Evolutionary conservation across 1,140 invertebrate species (phyloP), one percentile per base, ranked within the genome.

Genomic region (Sycophila sp.): DNA sequence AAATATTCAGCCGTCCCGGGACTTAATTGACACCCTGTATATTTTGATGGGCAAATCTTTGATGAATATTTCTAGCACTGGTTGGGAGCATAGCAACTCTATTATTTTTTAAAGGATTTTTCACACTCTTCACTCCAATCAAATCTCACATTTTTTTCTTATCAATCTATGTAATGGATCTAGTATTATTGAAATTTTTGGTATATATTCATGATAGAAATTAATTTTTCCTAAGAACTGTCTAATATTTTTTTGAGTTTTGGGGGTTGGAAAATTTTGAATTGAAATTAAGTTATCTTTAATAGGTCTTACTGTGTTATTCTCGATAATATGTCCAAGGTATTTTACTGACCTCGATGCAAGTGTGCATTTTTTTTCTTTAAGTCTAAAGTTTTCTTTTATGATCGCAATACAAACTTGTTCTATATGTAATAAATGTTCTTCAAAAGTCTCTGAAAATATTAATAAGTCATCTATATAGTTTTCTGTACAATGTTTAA

Each of bases 381-480:
- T 55, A 4, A 55, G 15, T 55, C 47, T 19, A 19, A 49, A 49
- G 22, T 19, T 19, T 49, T 49, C 47, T 11, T 49, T 49, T 7
- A 49, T 26, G 26, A 55, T 55, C 19, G 51, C 51, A 7, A 28
- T 11, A 11, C 26, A 49, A 19, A 49, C n/a, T 24, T n/a, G 17
- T 36, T 58, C 17, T 28, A 73, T 10, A 36, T 66, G 67, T 10
- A 15, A 2, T 40, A 4, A 40, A 49, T 81, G 77, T 68, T 80
- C 75, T 58, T 71, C 34, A 65, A 75, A 77, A 26, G 74, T 64
- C 78, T 83, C 75, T 11, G 78, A 79, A 59, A 78, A 80, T 45
- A 83, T 72, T 40, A 81, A 49, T 30, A 81, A 79, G 67, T 82
- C 78, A 72, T 80, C 78, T 59, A 80, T 77, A 40, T 65, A 80